Conservation (phyloP, 2,113 vertebrate genomes). For the Tringa solitaria region DNA sequence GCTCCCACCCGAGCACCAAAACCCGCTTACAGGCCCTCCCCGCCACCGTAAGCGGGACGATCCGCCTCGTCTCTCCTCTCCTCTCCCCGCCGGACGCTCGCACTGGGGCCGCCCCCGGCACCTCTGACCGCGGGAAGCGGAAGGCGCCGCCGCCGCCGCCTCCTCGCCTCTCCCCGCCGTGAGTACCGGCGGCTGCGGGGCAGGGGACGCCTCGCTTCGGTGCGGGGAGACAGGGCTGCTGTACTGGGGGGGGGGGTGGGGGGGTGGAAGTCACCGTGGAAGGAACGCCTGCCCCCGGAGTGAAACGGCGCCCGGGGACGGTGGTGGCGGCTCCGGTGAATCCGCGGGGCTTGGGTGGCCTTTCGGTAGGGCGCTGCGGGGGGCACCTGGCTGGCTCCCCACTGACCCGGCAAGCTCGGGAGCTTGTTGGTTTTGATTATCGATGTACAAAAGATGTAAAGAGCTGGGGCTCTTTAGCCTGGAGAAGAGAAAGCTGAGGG, state of each 20-base stretch:
- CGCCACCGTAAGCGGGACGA: rapidly evolving
- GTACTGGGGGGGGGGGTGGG: background rate
- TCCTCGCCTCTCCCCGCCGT: background rate
- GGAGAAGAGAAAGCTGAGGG: too few relatives aligned
- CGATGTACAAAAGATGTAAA: too few relatives aligned
- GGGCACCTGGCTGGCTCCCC: background rate
- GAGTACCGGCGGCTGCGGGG: background rate
- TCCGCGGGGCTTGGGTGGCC: background rate
- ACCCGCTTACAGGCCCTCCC: rapidly evolving
- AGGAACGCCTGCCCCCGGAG: background rate
- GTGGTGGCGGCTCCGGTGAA: background rate
- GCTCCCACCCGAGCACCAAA: rapidly evolving
- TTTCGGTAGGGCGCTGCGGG: background rate
- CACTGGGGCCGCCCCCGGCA: background rate
- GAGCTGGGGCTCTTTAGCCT: too few relatives aligned
- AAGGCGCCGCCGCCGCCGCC: background rate
- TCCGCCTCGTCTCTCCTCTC: rapidly evolving
- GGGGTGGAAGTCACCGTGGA: background rate
- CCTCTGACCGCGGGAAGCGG: background rate
- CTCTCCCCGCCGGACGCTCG: rapidly evolving
- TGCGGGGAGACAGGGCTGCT: background rate
- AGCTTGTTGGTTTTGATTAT: too few relatives aligned
- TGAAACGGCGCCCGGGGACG: background rate
- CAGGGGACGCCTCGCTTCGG: background rate
- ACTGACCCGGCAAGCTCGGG: rapidly evolving